phyloP scores from a whole-genome alignment of 2,113 vertebrate genomes.

The Leucopsar rothschildi region DNA sequence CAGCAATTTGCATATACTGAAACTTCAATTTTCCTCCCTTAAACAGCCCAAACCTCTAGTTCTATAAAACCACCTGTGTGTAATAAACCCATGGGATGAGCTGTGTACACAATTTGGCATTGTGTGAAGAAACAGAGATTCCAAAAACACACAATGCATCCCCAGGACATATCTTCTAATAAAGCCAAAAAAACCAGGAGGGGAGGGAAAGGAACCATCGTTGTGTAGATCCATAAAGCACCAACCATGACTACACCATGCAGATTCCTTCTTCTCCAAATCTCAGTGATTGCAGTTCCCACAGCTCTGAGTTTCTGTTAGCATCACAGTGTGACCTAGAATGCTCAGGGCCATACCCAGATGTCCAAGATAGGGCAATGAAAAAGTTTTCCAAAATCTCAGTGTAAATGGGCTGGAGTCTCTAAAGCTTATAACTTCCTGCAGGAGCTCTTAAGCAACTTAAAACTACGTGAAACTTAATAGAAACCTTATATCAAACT shows the following conservation, averaged over 20 bases:
- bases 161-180: background rate
- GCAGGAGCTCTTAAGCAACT: background rate
- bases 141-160: background rate
- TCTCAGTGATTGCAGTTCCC: background rate
- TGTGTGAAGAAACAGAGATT: background rate
- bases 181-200: background rate
- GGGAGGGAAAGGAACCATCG: background rate
- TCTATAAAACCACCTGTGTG: background rate
- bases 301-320: background rate
- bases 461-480: background rate
- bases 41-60: background rate
- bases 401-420: background rate
- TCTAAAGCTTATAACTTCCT: background rate
- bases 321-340: background rate
- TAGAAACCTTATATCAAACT: background rate
- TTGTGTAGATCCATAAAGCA: background rate
- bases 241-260: rapidly evolving
- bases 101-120: background rate
- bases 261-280: background rate
- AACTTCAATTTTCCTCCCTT: background rate
- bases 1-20: background rate
- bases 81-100: background rate
- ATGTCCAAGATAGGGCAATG: background rate
- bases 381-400: background rate
- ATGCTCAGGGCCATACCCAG: background rate